These are phyloP conservation scores for Embidobia sp. DNA, from an alignment of 2,888 invertebrate genomes.

Conservation along the genomic window DNA sequence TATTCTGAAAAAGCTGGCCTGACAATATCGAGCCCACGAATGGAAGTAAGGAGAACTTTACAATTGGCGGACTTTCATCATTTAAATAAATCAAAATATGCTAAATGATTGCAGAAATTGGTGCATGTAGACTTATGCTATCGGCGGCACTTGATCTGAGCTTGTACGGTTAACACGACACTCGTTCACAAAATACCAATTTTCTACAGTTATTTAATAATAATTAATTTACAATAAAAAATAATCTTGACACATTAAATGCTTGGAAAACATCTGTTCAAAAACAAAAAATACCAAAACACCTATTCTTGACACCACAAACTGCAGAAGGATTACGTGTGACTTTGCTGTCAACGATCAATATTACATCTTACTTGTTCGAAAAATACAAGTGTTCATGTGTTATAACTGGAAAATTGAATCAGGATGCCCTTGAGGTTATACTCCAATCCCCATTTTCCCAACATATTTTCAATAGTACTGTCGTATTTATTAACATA, in stretches of 20 bases:
- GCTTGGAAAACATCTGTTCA: constrained; percentile 29
- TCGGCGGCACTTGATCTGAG: neutral
- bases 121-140: no score
- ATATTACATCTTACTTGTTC: constrained; percentile 10
- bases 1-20: no score
- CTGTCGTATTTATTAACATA: neutral
- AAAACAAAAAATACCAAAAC: constrained; percentile 2
- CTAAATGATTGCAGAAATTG: no score
- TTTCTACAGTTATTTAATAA: no score
- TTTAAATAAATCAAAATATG: no score
- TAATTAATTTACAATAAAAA: constrained; percentile 7
- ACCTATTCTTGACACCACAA: constrained; percentile 37
- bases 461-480: no score
- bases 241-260: constrained; percentile 29
- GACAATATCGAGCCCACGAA: no score
- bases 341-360: constrained; percentile 25
- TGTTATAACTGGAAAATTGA: constrained; percentile 37
- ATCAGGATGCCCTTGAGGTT: constrained; percentile 54
- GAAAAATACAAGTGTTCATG: constrained; percentile 8
- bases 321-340: constrained; percentile 40
- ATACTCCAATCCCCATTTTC: neutral
- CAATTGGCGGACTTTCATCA: no score
- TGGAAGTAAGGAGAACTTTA: no score
- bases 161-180: no score
- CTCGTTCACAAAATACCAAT: no score